Evolutionary conservation across 2,888 invertebrate species (phyloP).

Genomic region (Melipona beecheii): DNA sequence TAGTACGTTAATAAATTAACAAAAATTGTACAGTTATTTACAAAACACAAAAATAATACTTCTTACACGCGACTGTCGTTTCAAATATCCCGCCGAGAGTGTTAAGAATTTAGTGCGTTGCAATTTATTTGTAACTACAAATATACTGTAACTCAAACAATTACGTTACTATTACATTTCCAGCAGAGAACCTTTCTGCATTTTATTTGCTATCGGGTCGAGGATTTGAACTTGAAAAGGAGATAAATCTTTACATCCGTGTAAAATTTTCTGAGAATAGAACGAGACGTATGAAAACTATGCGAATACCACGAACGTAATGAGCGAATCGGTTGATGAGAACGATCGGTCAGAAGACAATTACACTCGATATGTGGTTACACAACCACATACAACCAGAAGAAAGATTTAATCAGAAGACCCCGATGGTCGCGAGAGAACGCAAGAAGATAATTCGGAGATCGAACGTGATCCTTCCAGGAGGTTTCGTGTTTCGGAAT

Average conservation of each 20-base stretch:
- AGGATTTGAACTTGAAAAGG: background rate
- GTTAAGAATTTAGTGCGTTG: too few relatives aligned
- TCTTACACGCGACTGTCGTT: too few relatives aligned
- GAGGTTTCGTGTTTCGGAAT: background rate
- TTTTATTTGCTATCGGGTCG: background rate
- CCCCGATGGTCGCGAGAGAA: background rate
- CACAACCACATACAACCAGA: background rate
- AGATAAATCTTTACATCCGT: too few relatives aligned
- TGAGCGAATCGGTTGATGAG: background rate
- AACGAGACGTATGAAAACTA: background rate
- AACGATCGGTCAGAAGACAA: background rate
- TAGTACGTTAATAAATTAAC: too few relatives aligned
- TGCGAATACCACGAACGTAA: background rate
- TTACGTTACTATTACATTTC: too few relatives aligned
- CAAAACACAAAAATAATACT: too few relatives aligned
- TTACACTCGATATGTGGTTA: background rate
- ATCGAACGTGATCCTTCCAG: background rate
- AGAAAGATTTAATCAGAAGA: background rate
- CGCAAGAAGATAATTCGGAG: background rate
- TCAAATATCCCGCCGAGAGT: too few relatives aligned
- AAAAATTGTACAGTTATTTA: too few relatives aligned
- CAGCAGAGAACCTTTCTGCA: background rate
- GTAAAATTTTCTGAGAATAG: background rate
- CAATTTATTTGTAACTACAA: too few relatives aligned
- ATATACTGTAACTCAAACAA: too few relatives aligned